A percentile compares a stretch with the other conserved stretches of the same genome.
Conservation (phyloP, 2,797 vertebrate genomes). For the Falco berigora region DNA sequence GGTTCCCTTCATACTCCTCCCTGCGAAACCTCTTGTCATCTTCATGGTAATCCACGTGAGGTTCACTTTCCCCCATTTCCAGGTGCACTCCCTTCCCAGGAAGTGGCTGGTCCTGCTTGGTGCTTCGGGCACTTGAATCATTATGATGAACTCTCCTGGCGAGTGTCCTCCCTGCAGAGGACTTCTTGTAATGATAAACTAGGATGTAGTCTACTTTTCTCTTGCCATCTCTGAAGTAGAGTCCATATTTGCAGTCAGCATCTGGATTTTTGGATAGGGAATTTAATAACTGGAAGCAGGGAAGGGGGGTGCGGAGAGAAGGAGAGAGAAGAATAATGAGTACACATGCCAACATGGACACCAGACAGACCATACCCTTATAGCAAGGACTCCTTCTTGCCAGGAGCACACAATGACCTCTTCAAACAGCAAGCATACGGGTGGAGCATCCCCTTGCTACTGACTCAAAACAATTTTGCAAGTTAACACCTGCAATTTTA, state of each 20-base stretch:
- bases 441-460: neutral
- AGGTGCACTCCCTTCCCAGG: conserved; percentile 73
- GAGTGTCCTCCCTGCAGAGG: conserved; percentile 48
- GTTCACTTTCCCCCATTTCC: conserved; percentile 72
- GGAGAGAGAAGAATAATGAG: neutral
- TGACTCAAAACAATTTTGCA: neutral
- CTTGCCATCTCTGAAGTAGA: conserved; percentile 86
- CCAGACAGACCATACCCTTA: neutral
- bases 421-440: neutral
- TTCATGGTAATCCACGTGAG: conserved; percentile 79
- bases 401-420: neutral
- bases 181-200: conserved; percentile 86
- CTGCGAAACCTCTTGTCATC: conserved; percentile 84
- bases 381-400: neutral
- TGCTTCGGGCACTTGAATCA: conserved; percentile 56
- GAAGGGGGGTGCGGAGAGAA: neutral
- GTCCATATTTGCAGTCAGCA: conserved; percentile 73
- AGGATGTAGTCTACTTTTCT: conserved; percentile 91
- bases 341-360: fast-evolving
- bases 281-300: conserved; percentile 76
- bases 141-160: conserved; percentile 64
- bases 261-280: conserved; percentile 76
- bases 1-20: conserved; percentile 90
- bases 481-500: conserved; percentile 21
- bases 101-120: conserved; percentile 72